Evolutionary conservation across 2,888 invertebrate species (phyloP), one percentile per base, ranked within the genome.

Genomic region (Epistrophe eligans): DNA sequence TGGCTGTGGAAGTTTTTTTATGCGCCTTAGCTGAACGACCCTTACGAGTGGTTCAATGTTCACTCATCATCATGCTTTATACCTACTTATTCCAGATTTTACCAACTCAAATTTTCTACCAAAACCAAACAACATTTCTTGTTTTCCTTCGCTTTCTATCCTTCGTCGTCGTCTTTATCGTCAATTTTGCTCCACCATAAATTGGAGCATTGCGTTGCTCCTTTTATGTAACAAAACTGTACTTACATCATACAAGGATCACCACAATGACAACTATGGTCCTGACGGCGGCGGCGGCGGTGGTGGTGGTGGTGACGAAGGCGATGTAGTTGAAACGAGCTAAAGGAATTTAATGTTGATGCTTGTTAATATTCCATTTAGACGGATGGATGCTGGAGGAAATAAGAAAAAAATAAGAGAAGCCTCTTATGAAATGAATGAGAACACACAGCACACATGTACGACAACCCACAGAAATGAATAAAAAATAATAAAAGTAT

Each of bases 261-360:
- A 55, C 70, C 55, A 40, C 70, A 64, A 77, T 35, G 55, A 48
- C 38, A 13, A 72, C 67, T 45, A 77, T 64, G 81, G 62, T 70
- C 11, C 62, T 62, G 73, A 57, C 35, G 55, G 58, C 28, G 24
- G 35, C 13, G 32, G 35, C 13, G 32, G 55, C 40, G 40, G 19
- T 2, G 24, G 24, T 3, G 1, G 24, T 24, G 9, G 71, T 15
- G 60, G 55, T 17, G 52, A 17, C 35, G 40, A 60, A 11, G 60
- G 6, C 28, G 62, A 55, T 40, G 70, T 40, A 50, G 76, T 45
- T 74, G 52, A 52, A 70, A 43, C 15, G 55, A 35, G 67, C 77
- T 70, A 71, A 85, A 71, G 82, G 79, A 85, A 85, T 85, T 85
- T 85, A 85, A 85, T 82, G 85, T 79, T 81, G 81, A 77, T 85